Evolutionary conservation across 37 sponge, comb jelly and placozoan genomes (phyloP), one percentile per base, ranked within the genome.

Genomic region (Ephydatia muelleri): DNA sequence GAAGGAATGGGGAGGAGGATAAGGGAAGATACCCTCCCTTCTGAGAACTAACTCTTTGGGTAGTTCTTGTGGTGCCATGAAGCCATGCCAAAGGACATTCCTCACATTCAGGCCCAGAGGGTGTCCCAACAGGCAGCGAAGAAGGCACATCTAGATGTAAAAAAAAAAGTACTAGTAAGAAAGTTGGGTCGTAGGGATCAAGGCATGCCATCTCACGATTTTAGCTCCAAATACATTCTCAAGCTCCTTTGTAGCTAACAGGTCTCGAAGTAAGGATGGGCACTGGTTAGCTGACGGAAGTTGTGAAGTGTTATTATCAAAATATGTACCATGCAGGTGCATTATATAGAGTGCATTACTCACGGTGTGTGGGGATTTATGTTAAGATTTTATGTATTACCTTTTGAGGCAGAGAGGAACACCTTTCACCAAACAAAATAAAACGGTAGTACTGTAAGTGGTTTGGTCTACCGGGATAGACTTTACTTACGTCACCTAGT

Each of bases 71-170:
- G 87, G 82, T 28, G 80, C 49, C 2, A 88, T 49, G 72, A 95
- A 95, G 14, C 96, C 96, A 80, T 95, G 96, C 96, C 96, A 95
- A 28, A 85, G 65, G 11, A 93, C 38, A 40, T 95, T 95, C 6
- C 96, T 72, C 49, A 95, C 75, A 80, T 95, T 95, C 14, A 95
- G 75, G 23, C 94, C 91, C 72, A 67, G 66, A 0, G 96, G 96
- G 1, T 91, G 89, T 0, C 96, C 96, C 79, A 95, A 84, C 19
- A 93, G 38, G 76, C 77, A 81, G 21, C 71, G 67, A 2, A 95
- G 80, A 5, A 72, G 49, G 38, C 57, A 80, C 76, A 90, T 81
- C 93, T 92, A 78, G 1, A 57, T 27, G 25, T 25, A 4, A 65
- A 37, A 9, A n/a, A 13, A 38, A 47, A 78, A 3, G 49, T 37